Evolutionary conservation across 2,113 vertebrate species (phyloP).

Genomic region (Pterocles burchelli): DNA sequence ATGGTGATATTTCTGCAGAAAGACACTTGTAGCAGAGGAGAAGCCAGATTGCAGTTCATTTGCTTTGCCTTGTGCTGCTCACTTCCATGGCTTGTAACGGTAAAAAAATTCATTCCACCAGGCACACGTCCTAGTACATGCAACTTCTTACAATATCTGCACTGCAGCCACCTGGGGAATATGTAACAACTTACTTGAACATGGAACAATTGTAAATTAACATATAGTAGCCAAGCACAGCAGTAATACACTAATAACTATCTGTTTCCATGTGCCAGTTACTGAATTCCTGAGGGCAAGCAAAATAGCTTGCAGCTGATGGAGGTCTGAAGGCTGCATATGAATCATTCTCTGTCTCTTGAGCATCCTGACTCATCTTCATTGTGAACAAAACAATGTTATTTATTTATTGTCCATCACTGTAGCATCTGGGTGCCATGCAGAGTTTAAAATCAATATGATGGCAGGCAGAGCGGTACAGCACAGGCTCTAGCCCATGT

Average conservation of each 20-base stretch:
- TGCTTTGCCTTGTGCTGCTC: background rate
- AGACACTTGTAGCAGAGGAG: background rate
- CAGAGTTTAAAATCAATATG: background rate
- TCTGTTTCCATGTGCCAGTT: background rate
- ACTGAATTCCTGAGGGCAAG: conserved; percentile 43
- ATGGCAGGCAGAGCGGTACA: background rate
- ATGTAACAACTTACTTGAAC: background rate
- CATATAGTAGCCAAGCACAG: conserved; percentile 15
- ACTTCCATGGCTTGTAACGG: background rate
- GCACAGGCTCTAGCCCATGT: background rate
- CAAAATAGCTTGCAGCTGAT: conserved; percentile 53
- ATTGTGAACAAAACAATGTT: conserved; percentile 67
- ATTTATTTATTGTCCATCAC: conserved; percentile 19
- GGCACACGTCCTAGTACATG: background rate
- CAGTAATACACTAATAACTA: background rate
- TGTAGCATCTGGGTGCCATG: conserved; percentile 11
- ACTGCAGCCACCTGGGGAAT: background rate
- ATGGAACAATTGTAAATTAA: background rate
- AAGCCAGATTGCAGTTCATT: background rate
- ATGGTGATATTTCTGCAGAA: background rate
- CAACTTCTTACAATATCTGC: background rate
- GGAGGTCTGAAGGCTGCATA: background rate
- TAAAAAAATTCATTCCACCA: background rate
- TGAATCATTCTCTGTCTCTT: conserved; percentile 64
- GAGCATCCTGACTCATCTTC: conserved; percentile 67